A percentile compares a stretch with the other conserved stretches of the same genome.
These are phyloP conservation scores for Amphiprion clarkii DNA, from an alignment of 2,797 vertebrate species.

Conservation along the genomic window DNA sequence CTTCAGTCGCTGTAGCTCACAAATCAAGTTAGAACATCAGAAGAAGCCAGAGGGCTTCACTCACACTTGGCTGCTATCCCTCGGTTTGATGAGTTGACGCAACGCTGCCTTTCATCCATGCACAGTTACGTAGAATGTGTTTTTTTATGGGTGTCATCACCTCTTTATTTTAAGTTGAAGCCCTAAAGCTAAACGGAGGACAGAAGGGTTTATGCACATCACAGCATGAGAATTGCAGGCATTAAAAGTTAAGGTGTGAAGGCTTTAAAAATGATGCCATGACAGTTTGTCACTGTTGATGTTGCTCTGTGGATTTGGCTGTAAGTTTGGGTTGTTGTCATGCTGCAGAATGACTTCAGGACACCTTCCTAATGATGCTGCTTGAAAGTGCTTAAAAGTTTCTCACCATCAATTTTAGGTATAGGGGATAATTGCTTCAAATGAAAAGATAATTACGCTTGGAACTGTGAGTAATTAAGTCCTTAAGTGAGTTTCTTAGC, in stretches of 20 bases:
- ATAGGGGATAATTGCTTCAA: constrained; percentile 52
- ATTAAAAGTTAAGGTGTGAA: too few relatives aligned
- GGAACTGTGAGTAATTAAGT: constrained; percentile 56
- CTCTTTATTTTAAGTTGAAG: neutral
- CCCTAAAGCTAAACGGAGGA: constrained; percentile 20
- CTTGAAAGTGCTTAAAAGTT: neutral
- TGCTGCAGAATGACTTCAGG: neutral
- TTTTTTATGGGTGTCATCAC: neutral
- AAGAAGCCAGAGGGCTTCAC: constrained; percentile 51
- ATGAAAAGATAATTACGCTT: constrained; percentile 57
- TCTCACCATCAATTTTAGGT: constrained; percentile 30
- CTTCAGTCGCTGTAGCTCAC: constrained; percentile 4
- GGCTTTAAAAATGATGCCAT: neutral
- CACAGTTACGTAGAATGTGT: constrained; percentile 16
- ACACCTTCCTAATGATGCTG: neutral
- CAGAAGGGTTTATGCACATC: neutral
- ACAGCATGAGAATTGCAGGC: too few relatives aligned
- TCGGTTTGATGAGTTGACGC: constrained; percentile 43
- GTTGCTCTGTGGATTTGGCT: neutral
- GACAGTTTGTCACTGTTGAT: neutral
- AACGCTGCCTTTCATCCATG: constrained; percentile 45
- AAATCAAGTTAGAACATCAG: constrained; percentile 41
- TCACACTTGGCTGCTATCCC: constrained; percentile 75
- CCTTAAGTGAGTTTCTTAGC: constrained; percentile 54
- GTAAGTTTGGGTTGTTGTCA: neutral